phyloP scores from a whole-genome alignment of 2,113 vertebrate genomes.

The Empidonax alnorum region DNA sequence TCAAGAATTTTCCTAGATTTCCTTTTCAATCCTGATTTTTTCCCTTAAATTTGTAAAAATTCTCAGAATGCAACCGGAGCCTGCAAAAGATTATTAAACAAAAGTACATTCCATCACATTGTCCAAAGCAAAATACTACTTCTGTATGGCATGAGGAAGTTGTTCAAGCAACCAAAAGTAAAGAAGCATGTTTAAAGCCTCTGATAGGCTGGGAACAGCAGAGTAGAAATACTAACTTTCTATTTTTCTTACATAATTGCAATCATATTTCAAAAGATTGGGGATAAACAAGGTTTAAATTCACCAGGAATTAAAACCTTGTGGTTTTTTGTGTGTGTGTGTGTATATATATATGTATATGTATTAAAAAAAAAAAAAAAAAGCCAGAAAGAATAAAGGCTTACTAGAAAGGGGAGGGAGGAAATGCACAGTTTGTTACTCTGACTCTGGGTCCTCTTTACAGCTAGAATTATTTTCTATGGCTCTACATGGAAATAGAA shows the following conservation, averaged over 20 bases:
- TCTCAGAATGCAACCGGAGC: not conserved
- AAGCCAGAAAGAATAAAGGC: not conserved
- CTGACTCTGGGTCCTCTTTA: not conserved
- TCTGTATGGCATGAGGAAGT: not conserved
- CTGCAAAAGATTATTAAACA: not conserved
- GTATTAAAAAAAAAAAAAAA: not conserved
- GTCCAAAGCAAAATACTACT: not conserved
- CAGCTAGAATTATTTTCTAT: not conserved
- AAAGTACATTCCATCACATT: not conserved
- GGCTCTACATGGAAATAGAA: not conserved
- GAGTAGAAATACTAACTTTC: conserved; percentile 3
- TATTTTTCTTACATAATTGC: not conserved
- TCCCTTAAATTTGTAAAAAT: not conserved
- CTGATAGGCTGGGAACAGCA: not conserved
- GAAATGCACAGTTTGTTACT: not conserved
- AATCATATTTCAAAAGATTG: not conserved
- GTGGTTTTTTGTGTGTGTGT: not conserved
- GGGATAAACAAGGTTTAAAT: not conserved
- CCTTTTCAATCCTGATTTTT: not conserved
- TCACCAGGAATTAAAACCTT: not conserved
- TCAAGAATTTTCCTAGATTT: not conserved
- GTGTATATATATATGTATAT: not conserved
- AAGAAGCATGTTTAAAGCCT: not conserved
- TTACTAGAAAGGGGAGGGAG: not conserved
- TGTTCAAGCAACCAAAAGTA: not conserved